Evolutionary conservation across 2,888 invertebrate species (phyloP).

Genomic region (Mayetiola destructor): DNA sequence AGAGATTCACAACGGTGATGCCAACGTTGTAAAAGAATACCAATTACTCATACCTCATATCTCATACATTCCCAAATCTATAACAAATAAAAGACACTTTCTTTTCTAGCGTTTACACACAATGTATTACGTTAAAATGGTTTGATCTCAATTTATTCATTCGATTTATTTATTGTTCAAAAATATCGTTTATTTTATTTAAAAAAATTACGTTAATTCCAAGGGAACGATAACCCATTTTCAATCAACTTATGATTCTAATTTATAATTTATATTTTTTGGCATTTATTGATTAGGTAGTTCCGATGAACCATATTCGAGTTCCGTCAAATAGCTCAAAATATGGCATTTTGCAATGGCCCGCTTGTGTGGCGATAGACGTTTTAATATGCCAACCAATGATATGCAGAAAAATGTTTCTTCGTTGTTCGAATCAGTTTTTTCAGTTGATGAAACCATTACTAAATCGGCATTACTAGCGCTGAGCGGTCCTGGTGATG

Average conservation of each 20-base stretch:
- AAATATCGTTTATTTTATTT: not conserved
- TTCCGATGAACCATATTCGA: conserved; percentile 17
- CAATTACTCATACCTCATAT: too few relatives aligned
- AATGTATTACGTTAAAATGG: too few relatives aligned
- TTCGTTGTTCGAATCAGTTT: conserved; percentile 15
- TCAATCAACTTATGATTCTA: too few relatives aligned
- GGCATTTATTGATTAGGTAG: not conserved
- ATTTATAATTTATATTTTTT: not conserved
- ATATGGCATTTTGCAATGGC: conserved; percentile 23
- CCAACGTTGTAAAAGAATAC: too few relatives aligned
- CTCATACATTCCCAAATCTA: too few relatives aligned
- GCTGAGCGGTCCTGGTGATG: conserved; percentile 17
- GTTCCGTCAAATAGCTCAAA: conserved; percentile 23
- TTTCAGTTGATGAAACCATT: conserved; percentile 14
- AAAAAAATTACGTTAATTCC: not conserved
- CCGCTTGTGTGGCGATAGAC: conserved; percentile 21
- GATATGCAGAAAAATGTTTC: conserved; percentile 24
- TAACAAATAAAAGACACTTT: too few relatives aligned
- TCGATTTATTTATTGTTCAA: too few relatives aligned
- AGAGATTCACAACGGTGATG: too few relatives aligned
- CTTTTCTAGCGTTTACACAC: too few relatives aligned
- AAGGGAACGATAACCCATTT: not conserved
- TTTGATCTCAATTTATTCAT: too few relatives aligned
- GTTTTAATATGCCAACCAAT: conserved; percentile 23
- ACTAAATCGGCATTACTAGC: not conserved